Evolutionary conservation across 2,113 vertebrate genomes (phyloP).

Genomic region (Lathamus discolor): DNA sequence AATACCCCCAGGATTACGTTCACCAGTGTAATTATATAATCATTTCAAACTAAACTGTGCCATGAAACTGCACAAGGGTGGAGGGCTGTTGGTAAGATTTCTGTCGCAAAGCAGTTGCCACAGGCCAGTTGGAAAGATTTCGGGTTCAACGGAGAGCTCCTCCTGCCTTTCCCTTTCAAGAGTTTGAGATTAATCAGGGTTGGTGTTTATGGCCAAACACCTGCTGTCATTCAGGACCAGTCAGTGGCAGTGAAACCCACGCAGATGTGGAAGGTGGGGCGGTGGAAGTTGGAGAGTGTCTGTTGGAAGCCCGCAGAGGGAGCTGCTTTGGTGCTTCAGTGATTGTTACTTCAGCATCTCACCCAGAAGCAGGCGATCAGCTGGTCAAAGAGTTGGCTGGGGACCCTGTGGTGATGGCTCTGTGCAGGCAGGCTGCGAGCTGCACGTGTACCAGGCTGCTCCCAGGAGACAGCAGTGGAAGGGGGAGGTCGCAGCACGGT

Average conservation of each 20-base stretch:
- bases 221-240: neutral
- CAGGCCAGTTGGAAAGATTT: neutral
- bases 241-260: neutral
- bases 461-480: neutral
- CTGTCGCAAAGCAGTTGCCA: neutral
- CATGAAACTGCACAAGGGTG: neutral
- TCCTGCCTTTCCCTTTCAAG: neutral
- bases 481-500: accelerated
- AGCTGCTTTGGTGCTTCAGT: neutral
- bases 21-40: constrained; percentile 78
- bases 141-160: neutral
- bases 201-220: neutral
- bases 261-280: neutral
- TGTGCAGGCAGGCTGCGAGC: neutral
- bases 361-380: neutral
- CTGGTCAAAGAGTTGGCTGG: neutral
- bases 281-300: neutral
- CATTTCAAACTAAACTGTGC: constrained; percentile 63
- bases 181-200: neutral
- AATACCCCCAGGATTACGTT: constrained; percentile 73
- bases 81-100: neutral
- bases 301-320: neutral
- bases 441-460: neutral
- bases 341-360: neutral
- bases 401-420: accelerated